These are phyloP conservation scores for Nesogale talazaci DNA, from an alignment of 2,113 vertebrate genomes.

Conservation along the genomic window DNA sequence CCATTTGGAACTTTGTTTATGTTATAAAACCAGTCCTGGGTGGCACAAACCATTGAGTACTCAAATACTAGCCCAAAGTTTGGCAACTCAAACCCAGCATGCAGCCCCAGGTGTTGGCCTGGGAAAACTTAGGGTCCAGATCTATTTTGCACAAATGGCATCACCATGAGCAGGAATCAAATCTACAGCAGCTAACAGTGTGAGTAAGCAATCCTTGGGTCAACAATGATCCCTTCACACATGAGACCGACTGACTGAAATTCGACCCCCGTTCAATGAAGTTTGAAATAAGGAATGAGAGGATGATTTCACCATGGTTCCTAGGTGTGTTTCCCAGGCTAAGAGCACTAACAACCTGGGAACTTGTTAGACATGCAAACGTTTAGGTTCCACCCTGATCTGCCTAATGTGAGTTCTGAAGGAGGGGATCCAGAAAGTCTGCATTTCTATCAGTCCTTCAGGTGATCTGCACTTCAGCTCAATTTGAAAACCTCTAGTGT, in stretches of 20 bases:
- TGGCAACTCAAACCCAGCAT: neutral
- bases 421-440: neutral
- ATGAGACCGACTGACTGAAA: conserved; percentile 2
- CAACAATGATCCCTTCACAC: conserved; percentile 2
- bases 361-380: conserved; percentile 46
- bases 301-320: conserved; percentile 30
- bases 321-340: neutral
- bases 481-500: neutral
- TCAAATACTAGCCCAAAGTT: neutral
- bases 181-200: neutral
- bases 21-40: neutral
- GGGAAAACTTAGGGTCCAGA: neutral
- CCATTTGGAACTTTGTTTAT: neutral
- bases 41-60: neutral
- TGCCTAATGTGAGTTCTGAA: conserved; percentile 21
- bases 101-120: neutral
- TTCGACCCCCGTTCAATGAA: neutral
- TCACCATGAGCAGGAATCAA: neutral
- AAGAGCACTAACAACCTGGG: neutral
- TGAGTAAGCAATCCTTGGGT: neutral
- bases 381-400: neutral
- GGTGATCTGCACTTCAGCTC: neutral
- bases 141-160: neutral
- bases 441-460: neutral
- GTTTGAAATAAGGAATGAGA: conserved; percentile 11